Conservation (phyloP, 2,888 invertebrate species). For the Heliconius hortense region DNA sequence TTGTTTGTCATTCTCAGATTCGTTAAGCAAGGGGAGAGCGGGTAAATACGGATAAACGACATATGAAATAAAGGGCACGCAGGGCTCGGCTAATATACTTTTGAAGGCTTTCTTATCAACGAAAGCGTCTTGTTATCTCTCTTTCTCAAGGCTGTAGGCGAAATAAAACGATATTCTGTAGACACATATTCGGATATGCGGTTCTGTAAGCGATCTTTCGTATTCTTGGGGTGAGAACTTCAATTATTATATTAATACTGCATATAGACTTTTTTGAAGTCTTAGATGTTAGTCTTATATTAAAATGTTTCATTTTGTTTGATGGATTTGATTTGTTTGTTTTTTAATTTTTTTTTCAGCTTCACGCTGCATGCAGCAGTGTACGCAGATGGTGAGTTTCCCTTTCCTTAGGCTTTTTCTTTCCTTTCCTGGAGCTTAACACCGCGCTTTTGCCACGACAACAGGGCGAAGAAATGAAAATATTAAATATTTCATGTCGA, state of each 20-base stretch:
- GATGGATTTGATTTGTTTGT: not conserved
- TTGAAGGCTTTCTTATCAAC: conserved; percentile 56
- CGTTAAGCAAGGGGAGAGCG: conserved; percentile 35
- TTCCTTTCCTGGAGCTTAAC: too few relatives aligned
- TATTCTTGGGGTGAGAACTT: not conserved
- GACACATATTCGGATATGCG: conserved; percentile 36
- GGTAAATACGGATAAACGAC: conserved; percentile 47
- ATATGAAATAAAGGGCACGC: conserved; percentile 49
- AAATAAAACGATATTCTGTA: conserved; percentile 46
- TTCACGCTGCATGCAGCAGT: too few relatives aligned
- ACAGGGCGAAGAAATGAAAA: too few relatives aligned
- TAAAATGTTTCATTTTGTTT: not conserved
- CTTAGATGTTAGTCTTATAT: not conserved
- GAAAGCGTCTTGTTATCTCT: conserved; percentile 54
- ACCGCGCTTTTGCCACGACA: too few relatives aligned
- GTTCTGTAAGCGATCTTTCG: conserved; percentile 18
- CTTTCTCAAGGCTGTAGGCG: conserved; percentile 48
- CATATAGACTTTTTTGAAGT: not conserved
- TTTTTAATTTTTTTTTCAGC: not conserved
- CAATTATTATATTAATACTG: conserved; percentile 27
- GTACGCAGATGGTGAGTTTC: too few relatives aligned
- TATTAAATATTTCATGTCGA: too few relatives aligned
- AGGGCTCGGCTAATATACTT: conserved; percentile 55
- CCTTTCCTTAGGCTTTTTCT: too few relatives aligned
- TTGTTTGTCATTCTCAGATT: conserved; percentile 32